phyloP scores from a whole-genome alignment of 2,888 invertebrate species.

The Yponomeuta evonymella region DNA sequence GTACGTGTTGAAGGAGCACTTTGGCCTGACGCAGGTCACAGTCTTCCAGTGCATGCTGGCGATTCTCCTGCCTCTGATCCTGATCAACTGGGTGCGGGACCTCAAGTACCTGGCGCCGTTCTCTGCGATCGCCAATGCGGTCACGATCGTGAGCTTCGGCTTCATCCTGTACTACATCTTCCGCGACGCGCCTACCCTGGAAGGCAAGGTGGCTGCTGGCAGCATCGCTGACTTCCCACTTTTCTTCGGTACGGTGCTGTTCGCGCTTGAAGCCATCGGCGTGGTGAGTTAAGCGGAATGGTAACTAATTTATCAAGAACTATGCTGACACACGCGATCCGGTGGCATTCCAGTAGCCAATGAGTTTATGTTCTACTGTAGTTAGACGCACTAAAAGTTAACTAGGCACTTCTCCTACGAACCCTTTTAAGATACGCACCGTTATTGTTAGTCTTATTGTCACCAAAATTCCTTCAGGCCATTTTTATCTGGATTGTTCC shows the following conservation, averaged over 20 bases:
- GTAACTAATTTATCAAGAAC: too few relatives aligned
- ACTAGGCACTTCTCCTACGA: too few relatives aligned
- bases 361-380: too few relatives aligned
- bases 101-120: constrained; percentile 92
- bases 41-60: constrained; percentile 83
- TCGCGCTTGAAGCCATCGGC: constrained; percentile 96
- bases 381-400: too few relatives aligned
- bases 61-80: constrained; percentile 82
- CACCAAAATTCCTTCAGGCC: too few relatives aligned
- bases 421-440: too few relatives aligned
- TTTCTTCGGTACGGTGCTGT: constrained; percentile 97
- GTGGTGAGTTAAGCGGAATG: constrained; percentile 77
- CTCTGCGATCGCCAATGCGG: constrained; percentile 90
- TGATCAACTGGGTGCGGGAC: constrained; percentile 89
- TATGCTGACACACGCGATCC: too few relatives aligned
- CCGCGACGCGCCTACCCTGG: constrained; percentile 79
- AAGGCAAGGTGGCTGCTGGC: constrained; percentile 79
- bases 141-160: constrained; percentile 88
- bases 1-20: constrained; percentile 76
- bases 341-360: too few relatives aligned
- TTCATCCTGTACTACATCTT: constrained; percentile 92
- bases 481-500: too few relatives aligned
- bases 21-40: constrained; percentile 60
- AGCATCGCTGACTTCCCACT: constrained; percentile 85
- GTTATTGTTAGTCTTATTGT: too few relatives aligned